phyloP scores from a whole-genome alignment of 1,140 invertebrate species.

The Bombus impatiens region DNA sequence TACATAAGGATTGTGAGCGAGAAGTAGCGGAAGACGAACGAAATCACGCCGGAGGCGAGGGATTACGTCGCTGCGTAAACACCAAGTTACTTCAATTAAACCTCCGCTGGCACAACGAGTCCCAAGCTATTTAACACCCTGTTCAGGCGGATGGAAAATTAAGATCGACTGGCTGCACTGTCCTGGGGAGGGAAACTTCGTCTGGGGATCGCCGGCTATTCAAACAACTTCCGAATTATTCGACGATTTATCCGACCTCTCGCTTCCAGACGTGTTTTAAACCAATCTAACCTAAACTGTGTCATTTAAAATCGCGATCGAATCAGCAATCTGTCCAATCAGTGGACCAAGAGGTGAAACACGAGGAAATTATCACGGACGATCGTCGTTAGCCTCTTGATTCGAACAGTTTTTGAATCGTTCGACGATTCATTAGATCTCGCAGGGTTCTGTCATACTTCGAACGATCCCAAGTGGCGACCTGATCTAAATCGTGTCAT shows the following conservation, averaged over 20 bases:
- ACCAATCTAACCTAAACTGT: background rate
- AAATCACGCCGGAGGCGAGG: background rate
- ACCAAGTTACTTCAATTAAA: slow-evolving; percentile 41
- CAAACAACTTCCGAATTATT: slow-evolving; percentile 22
- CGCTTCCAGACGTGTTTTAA: background rate
- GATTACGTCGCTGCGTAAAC: slow-evolving; percentile 35
- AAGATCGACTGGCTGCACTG: background rate
- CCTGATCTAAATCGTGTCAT: no score
- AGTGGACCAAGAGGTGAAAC: no score
- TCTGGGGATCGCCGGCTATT: slow-evolving; percentile 7
- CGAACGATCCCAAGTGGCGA: no score
- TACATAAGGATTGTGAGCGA: background rate
- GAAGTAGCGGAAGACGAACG: background rate
- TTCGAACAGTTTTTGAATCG: background rate
- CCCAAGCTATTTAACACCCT: slow-evolving; percentile 25
- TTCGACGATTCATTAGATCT: background rate
- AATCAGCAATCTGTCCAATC: background rate
- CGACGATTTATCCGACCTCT: slow-evolving; percentile 17
- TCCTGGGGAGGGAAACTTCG: background rate
- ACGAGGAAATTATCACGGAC: background rate
- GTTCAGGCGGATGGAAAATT: slow-evolving; percentile 38
- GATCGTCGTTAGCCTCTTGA: background rate
- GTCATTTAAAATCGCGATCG: background rate
- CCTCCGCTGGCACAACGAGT: slow-evolving; percentile 11
- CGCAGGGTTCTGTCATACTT: no score